Conservation (phyloP, 2,888 invertebrate species). For the Agrochola macilenta region DNA sequence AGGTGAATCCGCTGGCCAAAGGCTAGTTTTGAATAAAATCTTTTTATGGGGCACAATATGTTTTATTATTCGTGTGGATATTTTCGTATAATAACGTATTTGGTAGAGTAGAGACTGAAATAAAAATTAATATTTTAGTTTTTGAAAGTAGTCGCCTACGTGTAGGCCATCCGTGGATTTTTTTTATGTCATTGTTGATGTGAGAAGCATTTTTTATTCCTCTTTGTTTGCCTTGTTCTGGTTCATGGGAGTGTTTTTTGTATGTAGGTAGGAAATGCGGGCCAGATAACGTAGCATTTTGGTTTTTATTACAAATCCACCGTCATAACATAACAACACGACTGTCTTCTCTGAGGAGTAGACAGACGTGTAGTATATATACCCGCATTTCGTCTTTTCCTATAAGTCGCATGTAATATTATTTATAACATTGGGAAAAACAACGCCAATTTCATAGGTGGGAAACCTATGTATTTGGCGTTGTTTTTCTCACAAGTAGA, state of each 20-base stretch:
- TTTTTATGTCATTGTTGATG: conserved; percentile 13
- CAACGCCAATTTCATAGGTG: too few species aligned
- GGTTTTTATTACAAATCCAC: too few species aligned
- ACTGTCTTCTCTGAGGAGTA: too few species aligned
- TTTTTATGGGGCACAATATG: not conserved
- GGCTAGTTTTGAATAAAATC: too few species aligned
- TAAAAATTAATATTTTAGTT: conserved; percentile 32
- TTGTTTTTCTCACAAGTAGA: too few species aligned
- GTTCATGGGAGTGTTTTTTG: not conserved
- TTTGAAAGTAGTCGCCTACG: not conserved
- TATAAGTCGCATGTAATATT: too few species aligned
- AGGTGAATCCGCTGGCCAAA: too few species aligned
- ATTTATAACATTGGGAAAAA: too few species aligned
- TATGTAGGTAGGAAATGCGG: not conserved
- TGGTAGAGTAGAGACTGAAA: not conserved
- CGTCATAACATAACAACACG: too few species aligned
- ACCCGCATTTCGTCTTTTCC: too few species aligned
- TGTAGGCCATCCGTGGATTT: not conserved
- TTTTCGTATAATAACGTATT: not conserved
- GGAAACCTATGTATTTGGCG: too few species aligned
- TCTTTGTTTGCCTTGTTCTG: not conserved
- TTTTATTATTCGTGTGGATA: not conserved
- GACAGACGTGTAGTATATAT: too few species aligned
- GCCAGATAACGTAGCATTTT: not conserved
- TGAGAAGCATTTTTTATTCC: conserved; percentile 5